Percentiles rank a stretch among this genome's conserved stretches.
These are phyloP conservation scores for Tipula unca DNA, from an alignment of 2,888 invertebrate genomes.

Conservation along the genomic window DNA sequence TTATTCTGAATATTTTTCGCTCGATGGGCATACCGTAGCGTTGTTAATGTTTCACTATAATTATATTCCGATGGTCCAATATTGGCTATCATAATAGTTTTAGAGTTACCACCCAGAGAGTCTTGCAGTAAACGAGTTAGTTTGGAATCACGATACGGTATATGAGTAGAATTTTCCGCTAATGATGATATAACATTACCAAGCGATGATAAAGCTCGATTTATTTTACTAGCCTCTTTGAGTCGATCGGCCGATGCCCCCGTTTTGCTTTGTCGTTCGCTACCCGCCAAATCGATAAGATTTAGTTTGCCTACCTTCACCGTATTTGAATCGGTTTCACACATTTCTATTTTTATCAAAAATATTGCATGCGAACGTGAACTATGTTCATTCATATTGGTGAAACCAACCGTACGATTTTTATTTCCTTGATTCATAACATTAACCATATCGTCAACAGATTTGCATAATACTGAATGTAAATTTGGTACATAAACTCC, in stretches of 20 bases:
- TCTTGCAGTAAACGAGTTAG: conserved; percentile 93
- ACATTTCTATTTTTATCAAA: conserved; percentile 94
- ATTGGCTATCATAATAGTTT: conserved; percentile 99
- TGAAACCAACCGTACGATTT: conserved; percentile 89
- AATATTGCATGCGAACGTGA: conserved; percentile 98
- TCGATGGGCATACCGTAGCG: conserved; percentile 90
- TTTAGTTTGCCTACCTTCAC: conserved; percentile 87
- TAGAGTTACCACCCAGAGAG: conserved; percentile 96
- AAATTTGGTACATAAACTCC: conserved; percentile 95
- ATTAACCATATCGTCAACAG: conserved; percentile 84
- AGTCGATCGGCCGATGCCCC: conserved; percentile 88
- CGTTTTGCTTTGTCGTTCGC: conserved; percentile 94
- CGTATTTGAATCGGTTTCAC: conserved; percentile 53
- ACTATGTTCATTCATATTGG: conserved; percentile 98
- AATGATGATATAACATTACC: conserved; percentile 97
- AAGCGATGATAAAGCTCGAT: conserved; percentile 91
- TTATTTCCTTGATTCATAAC: conserved; percentile 90
- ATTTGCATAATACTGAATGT: conserved; percentile 90
- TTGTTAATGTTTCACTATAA: conserved; percentile 94
- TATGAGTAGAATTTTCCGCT: conserved; percentile 89
- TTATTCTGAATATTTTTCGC: conserved; percentile 99
- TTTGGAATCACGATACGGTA: conserved; percentile 97
- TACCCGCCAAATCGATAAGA: conserved; percentile 95
- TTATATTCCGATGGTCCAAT: conserved; percentile 97
- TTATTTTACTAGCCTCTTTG: conserved; percentile 95